phyloP scores from a whole-genome alignment of 2,113 vertebrate genomes.

The Notothenia rossii region DNA sequence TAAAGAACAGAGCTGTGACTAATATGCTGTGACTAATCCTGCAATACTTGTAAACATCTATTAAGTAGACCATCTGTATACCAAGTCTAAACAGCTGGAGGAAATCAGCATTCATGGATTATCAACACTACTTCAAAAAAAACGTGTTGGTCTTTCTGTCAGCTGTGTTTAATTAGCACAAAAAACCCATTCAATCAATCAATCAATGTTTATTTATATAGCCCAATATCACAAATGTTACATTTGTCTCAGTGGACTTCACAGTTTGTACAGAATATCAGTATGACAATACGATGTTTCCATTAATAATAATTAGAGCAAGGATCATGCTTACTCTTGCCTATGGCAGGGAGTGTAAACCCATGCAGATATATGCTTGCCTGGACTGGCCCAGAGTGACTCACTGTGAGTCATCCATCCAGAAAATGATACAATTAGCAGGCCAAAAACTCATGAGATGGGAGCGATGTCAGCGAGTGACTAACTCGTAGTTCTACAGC shows the following conservation, averaged over 20 bases:
- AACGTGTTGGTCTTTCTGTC: neutral
- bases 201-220: no score
- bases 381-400: conserved; percentile 64
- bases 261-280: no score
- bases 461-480: conserved; percentile 25
- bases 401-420: conserved; percentile 73
- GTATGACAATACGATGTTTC: no score
- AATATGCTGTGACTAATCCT: conserved; percentile 27
- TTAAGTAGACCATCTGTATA: neutral
- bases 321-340: conserved; percentile 17
- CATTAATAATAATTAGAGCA: conserved; percentile 18
- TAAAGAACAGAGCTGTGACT: neutral
- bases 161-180: neutral
- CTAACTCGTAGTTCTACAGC: conserved; percentile 47
- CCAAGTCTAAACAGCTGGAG: neutral
- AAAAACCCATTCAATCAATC: no score
- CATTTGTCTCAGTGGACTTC: no score
- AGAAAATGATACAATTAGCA: conserved; percentile 70
- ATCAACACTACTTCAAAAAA: neutral
- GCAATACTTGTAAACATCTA: neutral
- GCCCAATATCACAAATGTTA: no score
- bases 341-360: conserved; percentile 9
- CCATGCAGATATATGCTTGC: conserved; percentile 46
- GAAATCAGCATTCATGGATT: neutral
- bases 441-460: conserved; percentile 45